Base-by-base conservation (phyloP, 2,113 vertebrate species). In the Mus pahari region DNA sequence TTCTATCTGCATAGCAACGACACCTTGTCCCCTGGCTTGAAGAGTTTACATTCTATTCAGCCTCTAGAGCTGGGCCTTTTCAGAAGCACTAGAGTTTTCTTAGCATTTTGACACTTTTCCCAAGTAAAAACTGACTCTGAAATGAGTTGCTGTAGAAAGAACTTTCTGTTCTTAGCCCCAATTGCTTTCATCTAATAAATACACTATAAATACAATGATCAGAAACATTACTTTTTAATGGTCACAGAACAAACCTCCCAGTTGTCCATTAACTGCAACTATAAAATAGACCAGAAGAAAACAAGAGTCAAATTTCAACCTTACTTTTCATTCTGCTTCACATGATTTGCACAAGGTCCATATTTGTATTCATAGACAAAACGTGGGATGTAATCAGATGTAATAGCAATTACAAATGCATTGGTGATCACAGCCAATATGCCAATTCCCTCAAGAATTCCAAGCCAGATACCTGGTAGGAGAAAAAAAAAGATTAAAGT, bases 281-380 rank as follows among this genome's bases (percentile, higher is more conserved):
- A 78, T 83, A 86, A 79, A 87, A 79, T 11, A 68, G 0, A 45
- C 33, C 6, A 58, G 70, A 9, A 91, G 4, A 74, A 60, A 20
- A 58, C 11, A 71, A 1, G 68, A 75, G 31, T 68, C 31, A 36
- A 86, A 87, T 33, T 73, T 95, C 16, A 78, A 74, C n/a, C 95
- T 98, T 99, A 99, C 99, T 99, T 99, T 96, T 99, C 99, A 28
- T 99, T 98, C 94, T 98, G 99, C 96, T 99, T 99, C 45, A 98
- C 99, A 97, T 99, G 98, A 97, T 99, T 98, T 89, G 99, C 98
- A 97, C 99, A 99, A 22, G 99, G 99, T 7, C 99, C 99, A 0
- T 99, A 99, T 98, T 99, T 99, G 97, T 99, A 99, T 93, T 99
- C 99, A 73, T 99, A 99, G 96, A 99, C 99, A 96, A 99, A 99